Conservation (phyloP, 2,113 vertebrate species). For the Panurus biarmicus region DNA sequence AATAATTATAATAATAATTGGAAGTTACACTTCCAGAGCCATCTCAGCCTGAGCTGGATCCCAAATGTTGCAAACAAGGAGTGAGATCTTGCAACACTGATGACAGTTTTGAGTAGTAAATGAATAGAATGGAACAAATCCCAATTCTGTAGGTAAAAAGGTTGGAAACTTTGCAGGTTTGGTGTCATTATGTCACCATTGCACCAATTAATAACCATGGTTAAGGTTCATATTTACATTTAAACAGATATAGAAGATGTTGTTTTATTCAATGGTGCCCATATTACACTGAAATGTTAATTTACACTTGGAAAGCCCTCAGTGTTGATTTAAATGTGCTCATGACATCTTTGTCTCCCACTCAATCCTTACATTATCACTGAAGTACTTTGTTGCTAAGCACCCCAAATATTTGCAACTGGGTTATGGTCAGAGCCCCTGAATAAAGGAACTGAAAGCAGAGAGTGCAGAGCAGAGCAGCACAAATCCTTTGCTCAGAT, state of each 20-base stretch:
- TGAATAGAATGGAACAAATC: not conserved
- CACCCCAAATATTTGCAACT: slow-evolving; percentile 68
- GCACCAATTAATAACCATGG: slow-evolving; percentile 41
- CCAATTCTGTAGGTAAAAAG: not conserved
- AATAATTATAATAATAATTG: no score
- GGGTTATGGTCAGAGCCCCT: not conserved
- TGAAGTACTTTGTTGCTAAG: slow-evolving; percentile 63
- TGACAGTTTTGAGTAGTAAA: not conserved
- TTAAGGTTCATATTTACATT: slow-evolving; percentile 34
- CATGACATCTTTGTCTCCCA: slow-evolving; percentile 5
- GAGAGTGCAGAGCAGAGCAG: not conserved
- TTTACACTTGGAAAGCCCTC: not conserved
- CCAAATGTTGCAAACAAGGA: not conserved
- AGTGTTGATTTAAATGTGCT: not conserved
- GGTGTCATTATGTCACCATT: not conserved
- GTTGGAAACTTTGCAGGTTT: not conserved
- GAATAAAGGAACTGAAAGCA: slow-evolving; percentile 24
- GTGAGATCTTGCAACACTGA: not conserved
- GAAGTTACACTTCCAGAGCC: not conserved
- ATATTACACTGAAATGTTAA: not conserved
- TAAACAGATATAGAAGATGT: not conserved
- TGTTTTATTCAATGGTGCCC: not conserved
- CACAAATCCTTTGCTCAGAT: not conserved
- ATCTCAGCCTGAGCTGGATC: not conserved
- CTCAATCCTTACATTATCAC: not conserved